These are phyloP conservation scores for Triplophysa bombifrons DNA, from an alignment of 2,797 vertebrate genomes.

Conservation along the genomic window DNA sequence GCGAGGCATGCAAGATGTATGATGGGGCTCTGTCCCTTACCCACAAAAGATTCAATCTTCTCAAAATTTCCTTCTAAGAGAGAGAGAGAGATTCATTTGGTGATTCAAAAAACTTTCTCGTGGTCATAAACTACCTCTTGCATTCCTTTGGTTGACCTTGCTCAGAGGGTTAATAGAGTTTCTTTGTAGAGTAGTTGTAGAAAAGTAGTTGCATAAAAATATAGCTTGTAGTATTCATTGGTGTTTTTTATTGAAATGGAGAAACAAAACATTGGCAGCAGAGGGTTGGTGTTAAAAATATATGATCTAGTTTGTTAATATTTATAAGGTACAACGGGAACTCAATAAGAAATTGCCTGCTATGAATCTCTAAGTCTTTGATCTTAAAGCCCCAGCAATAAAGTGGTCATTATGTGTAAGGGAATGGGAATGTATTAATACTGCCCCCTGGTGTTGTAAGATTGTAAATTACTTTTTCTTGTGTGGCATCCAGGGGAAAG, in stretches of 20 bases:
- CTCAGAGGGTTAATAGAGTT: not conserved
- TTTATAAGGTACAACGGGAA: not conserved
- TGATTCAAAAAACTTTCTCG: conserved; percentile 10
- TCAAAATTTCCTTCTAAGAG: not conserved
- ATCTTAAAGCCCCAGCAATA: conserved; percentile 7
- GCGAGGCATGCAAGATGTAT: conserved; percentile 76
- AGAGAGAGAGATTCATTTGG: not conserved
- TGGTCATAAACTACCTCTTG: conserved; percentile 11
- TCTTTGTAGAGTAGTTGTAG: conserved; percentile 37
- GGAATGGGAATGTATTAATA: conserved; percentile 34
- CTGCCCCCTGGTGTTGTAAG: conserved; percentile 43
- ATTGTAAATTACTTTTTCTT: not conserved
- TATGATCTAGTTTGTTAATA: not conserved
- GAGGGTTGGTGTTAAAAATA: not conserved
- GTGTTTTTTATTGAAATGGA: conserved; percentile 15
- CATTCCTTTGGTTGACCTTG: conserved; percentile 18
- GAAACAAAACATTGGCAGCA: not conserved
- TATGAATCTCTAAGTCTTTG: not conserved
- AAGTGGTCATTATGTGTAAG: not conserved
- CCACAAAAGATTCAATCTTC: not conserved
- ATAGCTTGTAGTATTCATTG: conserved; percentile 30
- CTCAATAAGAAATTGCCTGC: not conserved
- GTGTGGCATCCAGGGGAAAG: conserved; percentile 84
- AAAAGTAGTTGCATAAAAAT: not conserved
- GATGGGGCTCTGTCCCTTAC: not conserved